A percentile compares a stretch with the other conserved stretches of the same genome.
Evolutionary conservation across 1,140 invertebrate genomes (phyloP).

Genomic region (Galendromus occidentalis): DNA sequence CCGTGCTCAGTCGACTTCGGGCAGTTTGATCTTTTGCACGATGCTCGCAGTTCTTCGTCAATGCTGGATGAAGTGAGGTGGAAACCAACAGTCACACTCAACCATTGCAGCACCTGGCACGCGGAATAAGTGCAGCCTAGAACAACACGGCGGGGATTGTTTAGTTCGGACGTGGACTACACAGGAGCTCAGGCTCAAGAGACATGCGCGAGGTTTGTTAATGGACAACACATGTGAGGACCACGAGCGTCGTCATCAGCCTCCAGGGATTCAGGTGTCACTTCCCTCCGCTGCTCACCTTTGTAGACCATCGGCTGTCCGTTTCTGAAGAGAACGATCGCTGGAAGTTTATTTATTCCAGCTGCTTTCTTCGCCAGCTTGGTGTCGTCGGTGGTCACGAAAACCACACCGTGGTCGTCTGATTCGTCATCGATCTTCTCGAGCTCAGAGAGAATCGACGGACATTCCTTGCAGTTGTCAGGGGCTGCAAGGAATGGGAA

Average conservation of each 20-base stretch:
- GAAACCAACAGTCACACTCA: conserved; percentile 9
- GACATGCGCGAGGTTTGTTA: too few species aligned
- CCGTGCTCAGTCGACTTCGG: background rate
- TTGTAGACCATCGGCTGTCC: conserved; percentile 45
- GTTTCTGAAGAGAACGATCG: conserved; percentile 72
- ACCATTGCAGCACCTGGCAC: conserved; percentile 10
- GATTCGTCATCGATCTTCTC: conserved; percentile 84
- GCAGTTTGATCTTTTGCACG: background rate
- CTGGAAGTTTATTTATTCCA: conserved; percentile 51
- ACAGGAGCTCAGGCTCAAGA: too few species aligned
- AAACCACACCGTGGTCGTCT: conserved; percentile 76
- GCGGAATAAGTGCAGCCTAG: conserved; percentile 7
- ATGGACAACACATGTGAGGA: too few species aligned
- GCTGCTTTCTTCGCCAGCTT: conserved; percentile 57
- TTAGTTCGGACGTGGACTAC: too few species aligned
- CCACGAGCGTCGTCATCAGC: too few species aligned
- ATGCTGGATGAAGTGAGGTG: background rate
- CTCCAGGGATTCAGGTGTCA: background rate
- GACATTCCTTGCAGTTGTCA: conserved; percentile 22
- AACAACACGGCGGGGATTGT: background rate
- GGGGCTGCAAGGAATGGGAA: conserved; percentile 19
- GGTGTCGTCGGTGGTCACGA: conserved; percentile 33
- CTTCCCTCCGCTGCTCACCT: conserved; percentile 24
- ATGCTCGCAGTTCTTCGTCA: conserved; percentile 1
- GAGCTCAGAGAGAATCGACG: conserved; percentile 35